Conservation (phyloP, 2,113 vertebrate species). For the Oenanthe oenanthe region DNA sequence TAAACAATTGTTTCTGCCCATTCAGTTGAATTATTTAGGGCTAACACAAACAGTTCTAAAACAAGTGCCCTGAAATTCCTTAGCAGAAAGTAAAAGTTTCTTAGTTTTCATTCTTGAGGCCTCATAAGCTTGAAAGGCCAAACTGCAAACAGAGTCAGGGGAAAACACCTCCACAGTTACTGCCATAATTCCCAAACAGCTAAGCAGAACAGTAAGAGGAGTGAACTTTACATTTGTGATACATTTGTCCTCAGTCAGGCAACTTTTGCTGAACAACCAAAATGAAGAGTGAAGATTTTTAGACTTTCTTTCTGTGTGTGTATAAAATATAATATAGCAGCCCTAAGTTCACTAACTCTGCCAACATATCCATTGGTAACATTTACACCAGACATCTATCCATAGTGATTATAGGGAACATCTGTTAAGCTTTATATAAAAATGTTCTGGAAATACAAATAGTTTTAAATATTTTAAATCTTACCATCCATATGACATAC, state of each 20-base stretch:
- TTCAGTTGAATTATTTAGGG: background rate
- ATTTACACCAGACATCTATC: background rate
- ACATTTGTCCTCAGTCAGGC: background rate
- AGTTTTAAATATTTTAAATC: constrained; percentile 27
- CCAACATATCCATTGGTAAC: background rate
- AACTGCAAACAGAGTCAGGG: background rate
- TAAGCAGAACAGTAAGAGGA: background rate
- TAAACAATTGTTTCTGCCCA: background rate
- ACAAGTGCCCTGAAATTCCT: background rate
- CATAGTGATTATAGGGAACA: background rate
- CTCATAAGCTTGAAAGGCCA: background rate
- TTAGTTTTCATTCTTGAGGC: background rate
- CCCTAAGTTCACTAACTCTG: background rate
- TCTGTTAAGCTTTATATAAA: background rate
- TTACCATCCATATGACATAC: constrained; percentile 99
- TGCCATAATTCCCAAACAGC: background rate
- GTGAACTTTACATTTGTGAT: background rate
- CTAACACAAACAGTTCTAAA: background rate
- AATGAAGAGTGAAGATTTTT: background rate
- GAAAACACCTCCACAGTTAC: background rate
- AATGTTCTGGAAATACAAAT: background rate
- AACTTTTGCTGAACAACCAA: background rate
- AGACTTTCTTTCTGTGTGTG: background rate
- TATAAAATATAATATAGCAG: background rate
- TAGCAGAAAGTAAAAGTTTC: background rate